Percentiles rank a stretch among this genome's conserved stretches.
Conservation (phyloP, 2,113 vertebrate genomes). For the Anthoscopus minutus region DNA sequence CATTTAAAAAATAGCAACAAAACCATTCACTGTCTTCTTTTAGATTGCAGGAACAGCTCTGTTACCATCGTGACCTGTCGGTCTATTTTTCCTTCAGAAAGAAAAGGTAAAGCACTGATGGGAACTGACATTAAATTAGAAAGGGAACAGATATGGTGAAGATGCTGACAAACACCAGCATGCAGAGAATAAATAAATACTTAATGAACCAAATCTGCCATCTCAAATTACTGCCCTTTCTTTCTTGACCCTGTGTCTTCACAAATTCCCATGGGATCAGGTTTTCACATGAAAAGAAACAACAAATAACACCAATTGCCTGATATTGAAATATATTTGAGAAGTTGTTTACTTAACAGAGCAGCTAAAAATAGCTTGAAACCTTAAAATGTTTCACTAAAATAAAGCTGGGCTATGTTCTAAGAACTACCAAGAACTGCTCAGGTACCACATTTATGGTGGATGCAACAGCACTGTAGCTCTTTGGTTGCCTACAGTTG, state of each 20-base stretch:
- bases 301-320: not conserved
- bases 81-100: not conserved
- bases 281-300: not conserved
- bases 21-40: not conserved
- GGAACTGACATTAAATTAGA: not conserved
- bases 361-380: not conserved
- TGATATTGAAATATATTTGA: not conserved
- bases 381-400: not conserved
- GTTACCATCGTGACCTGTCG: not conserved
- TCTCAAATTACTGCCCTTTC: not conserved
- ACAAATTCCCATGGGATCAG: not conserved
- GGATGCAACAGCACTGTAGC: not conserved
- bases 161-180: not conserved
- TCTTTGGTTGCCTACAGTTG: not conserved
- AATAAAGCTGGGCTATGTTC: not conserved
- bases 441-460: not conserved
- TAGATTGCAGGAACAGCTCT: not conserved
- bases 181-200: not conserved
- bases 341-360: not conserved
- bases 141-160: not conserved
- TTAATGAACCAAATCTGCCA: slow-evolving; percentile 18
- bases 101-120: not conserved
- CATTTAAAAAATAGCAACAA: not conserved
- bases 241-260: not conserved
- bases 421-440: not conserved